Evolutionary conservation across 2,797 vertebrate genomes (phyloP).

Genomic region (Etheostoma perlongum): DNA sequence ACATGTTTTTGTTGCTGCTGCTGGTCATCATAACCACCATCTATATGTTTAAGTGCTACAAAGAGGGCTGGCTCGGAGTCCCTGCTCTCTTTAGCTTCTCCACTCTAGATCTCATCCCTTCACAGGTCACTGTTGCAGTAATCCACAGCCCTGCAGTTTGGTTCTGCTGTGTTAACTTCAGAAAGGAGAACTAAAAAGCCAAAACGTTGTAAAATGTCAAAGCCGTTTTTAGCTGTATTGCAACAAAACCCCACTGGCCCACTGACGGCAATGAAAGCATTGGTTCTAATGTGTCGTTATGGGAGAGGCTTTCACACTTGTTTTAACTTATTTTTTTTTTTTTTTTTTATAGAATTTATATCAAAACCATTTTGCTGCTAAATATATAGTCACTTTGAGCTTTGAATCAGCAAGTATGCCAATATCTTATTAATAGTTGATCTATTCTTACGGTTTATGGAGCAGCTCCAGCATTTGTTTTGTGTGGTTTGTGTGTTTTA

Average conservation of each 20-base stretch:
- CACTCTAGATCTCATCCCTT: not conserved
- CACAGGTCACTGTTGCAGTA: not conserved
- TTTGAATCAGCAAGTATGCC: not conserved
- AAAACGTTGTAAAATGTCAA: constrained; percentile 26
- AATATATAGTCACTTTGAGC: not conserved
- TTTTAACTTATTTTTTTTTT: not conserved
- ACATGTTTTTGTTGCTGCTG: too few relatives aligned
- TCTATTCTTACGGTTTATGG: not conserved
- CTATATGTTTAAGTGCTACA: too few relatives aligned
- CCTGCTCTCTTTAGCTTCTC: not conserved
- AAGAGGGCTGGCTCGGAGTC: too few relatives aligned
- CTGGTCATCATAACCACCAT: too few relatives aligned
- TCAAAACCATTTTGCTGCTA: not conserved
- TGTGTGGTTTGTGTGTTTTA: not conserved
- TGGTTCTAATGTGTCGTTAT: not conserved
- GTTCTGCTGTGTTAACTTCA: constrained; percentile 14
- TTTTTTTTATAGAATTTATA: not conserved
- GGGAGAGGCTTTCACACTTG: not conserved
- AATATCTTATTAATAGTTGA: not conserved
- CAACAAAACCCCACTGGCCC: not conserved
- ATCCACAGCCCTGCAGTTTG: not conserved
- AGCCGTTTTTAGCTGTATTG: not conserved
- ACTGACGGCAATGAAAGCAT: constrained; percentile 5
- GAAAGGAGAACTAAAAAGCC: not conserved
- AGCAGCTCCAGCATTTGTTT: not conserved